Conservation (phyloP, 2,888 invertebrate species). For the Griposia aprilina region DNA sequence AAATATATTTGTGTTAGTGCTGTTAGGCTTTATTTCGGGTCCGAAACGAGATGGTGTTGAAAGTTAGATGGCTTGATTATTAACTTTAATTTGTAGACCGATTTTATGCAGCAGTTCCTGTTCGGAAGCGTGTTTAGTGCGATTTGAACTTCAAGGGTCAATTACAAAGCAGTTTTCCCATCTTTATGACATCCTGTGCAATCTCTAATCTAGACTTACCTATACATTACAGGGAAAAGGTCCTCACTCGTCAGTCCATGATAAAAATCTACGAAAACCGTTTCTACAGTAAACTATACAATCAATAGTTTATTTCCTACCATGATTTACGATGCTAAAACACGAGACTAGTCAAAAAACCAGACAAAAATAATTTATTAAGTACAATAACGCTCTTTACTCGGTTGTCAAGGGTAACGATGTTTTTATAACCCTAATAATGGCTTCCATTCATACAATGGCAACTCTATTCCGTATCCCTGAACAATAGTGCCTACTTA, state of each 20-base stretch:
- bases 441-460: constrained; percentile 51
- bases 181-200: constrained; percentile 12
- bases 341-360: constrained; percentile 28
- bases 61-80: not conserved
- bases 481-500: constrained; percentile 49
- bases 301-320: constrained; percentile 17
- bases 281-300: constrained; percentile 2
- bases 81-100: not conserved
- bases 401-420: constrained; percentile 35
- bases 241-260: constrained; percentile 3
- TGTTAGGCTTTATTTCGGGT: constrained; percentile 22
- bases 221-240: constrained; percentile 5
- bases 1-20: constrained; percentile 43
- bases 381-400: constrained; percentile 23
- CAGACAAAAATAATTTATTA: constrained; percentile 29
- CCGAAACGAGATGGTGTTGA: not conserved
- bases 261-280: constrained; percentile 36
- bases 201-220: constrained; percentile 14
- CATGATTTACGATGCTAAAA: constrained; percentile 28
- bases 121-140: not conserved
- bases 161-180: not conserved
- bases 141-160: not conserved
- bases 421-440: constrained; percentile 60
- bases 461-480: constrained; percentile 45
- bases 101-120: not conserved